These are phyloP conservation scores for Athetis lepigone DNA, from an alignment of 2,888 invertebrate species.

Conservation along the genomic window DNA sequence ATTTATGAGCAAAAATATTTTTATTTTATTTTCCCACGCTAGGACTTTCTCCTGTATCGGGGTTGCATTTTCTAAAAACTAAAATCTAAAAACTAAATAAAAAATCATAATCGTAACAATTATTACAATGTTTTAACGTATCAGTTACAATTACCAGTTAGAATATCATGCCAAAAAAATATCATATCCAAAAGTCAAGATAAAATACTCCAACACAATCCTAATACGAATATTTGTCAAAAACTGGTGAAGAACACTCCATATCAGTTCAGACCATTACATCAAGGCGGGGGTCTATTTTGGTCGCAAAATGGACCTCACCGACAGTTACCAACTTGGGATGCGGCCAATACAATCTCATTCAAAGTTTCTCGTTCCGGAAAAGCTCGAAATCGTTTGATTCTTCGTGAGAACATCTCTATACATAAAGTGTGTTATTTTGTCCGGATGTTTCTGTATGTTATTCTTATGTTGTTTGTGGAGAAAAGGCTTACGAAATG, in stretches of 20 bases:
- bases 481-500: not conserved
- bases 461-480: slow-evolving; percentile 4
- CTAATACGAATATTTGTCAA: slow-evolving; percentile 40
- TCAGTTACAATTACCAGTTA: too few species aligned
- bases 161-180: slow-evolving; percentile 1
- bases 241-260: slow-evolving; percentile 45
- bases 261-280: slow-evolving; percentile 52
- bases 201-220: slow-evolving; percentile 29
- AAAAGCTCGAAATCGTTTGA: slow-evolving; percentile 71
- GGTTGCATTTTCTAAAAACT: too few species aligned
- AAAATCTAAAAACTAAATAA: too few species aligned
- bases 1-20: too few species aligned
- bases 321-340: slow-evolving; percentile 76
- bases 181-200: not conserved
- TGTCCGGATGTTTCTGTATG: slow-evolving; percentile 25
- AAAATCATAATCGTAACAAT: too few species aligned
- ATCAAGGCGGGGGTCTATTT: slow-evolving; percentile 55
- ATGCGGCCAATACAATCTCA: slow-evolving; percentile 87
- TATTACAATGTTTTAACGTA: too few species aligned
- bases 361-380: slow-evolving; percentile 81
- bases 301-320: slow-evolving; percentile 52
- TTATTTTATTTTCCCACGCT: too few species aligned
- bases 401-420: slow-evolving; percentile 50
- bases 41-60: too few species aligned
- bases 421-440: slow-evolving; percentile 32